A percentile compares a stretch with the other conserved stretches of the same genome.
phyloP scores from a whole-genome alignment of 2,888 invertebrate genomes.

The Doris montereyensis region DNA sequence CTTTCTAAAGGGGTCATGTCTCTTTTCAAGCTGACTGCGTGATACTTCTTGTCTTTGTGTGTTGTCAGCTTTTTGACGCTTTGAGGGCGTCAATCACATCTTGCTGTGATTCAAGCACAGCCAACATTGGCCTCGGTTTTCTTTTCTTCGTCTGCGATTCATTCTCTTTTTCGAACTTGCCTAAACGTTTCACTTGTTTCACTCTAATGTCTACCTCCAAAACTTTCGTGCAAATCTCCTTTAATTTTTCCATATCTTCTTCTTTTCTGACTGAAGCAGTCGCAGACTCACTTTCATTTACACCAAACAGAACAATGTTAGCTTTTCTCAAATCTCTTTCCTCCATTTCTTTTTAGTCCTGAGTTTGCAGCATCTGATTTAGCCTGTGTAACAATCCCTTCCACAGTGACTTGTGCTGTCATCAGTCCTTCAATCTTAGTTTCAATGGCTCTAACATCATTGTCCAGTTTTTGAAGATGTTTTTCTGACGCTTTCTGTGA shows the following conservation, averaged over 20 bases:
- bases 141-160: not conserved
- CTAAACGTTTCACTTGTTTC: not conserved
- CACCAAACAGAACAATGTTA: not conserved
- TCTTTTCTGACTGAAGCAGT: not conserved
- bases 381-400: not conserved
- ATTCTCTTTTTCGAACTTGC: not conserved
- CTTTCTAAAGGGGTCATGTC: slow-evolving; percentile 7
- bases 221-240: not conserved
- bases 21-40: not conserved
- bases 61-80: not conserved
- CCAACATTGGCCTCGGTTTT: not conserved
- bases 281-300: not conserved
- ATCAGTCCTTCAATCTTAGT: no score
- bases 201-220: no score
- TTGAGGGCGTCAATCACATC: not conserved
- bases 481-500: not conserved
- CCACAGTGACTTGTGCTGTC: no score
- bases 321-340: not conserved
- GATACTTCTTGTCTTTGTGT: not conserved
- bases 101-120: not conserved
- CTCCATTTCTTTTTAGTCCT: not conserved
- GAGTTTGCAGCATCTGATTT: not conserved
- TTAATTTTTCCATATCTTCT: not conserved
- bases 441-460: no score
- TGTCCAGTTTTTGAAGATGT: not conserved